A percentile compares a stretch with the other conserved stretches of the same genome.
phyloP scores from a whole-genome alignment of 2,113 vertebrate genomes.

The Semnornis frantzii region DNA sequence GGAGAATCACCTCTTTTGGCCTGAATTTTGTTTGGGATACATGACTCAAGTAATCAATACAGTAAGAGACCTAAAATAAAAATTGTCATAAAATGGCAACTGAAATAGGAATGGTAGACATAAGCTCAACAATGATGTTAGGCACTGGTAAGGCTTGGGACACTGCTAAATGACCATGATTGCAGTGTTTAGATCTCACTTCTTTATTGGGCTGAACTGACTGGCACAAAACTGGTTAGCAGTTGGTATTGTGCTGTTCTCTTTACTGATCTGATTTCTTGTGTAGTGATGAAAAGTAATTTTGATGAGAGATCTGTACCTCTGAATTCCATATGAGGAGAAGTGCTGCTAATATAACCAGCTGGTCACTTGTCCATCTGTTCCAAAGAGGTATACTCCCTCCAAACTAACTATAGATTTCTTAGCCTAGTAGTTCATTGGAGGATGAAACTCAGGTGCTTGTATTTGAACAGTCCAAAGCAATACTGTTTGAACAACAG shows the following conservation, averaged over 20 bases:
- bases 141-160: neutral
- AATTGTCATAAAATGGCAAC: neutral
- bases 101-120: neutral
- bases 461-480: neutral
- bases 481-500: neutral
- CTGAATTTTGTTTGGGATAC: neutral
- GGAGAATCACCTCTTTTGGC: too few relatives aligned
- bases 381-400: conserved; percentile 31
- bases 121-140: neutral
- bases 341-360: neutral
- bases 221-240: neutral
- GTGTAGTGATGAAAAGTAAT: neutral
- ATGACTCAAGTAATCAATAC: neutral
- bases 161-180: fast-evolving
- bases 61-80: neutral
- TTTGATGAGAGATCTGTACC: neutral
- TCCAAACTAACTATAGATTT: conserved; percentile 14
- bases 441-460: neutral
- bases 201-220: neutral
- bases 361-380: neutral
- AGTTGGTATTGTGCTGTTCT: neutral
- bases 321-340: neutral
- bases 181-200: neutral
- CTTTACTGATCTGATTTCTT: neutral
- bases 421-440: neutral